Evolutionary conservation across 2,888 invertebrate species (phyloP), one percentile per base, ranked within the genome.

Genomic region (Mactromeris polynyma): DNA sequence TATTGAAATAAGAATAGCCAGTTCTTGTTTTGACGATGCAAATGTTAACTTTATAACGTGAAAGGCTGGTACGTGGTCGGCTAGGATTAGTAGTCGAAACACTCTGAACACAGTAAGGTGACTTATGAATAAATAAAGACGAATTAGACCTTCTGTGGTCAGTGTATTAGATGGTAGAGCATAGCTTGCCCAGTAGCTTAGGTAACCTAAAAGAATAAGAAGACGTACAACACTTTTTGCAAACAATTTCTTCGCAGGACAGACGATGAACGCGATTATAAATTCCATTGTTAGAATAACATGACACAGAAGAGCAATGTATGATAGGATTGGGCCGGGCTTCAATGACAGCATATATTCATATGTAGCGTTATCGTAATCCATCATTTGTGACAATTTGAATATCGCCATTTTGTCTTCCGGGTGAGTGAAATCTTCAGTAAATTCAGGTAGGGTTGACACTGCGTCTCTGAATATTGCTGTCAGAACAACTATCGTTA

Each of bases 21-120:
- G 54, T 38, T 85, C 88, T 73, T 73, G 73, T 69, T 36, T 33
- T 3, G 81, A 86, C 14, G 85, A 85, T 0, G 42, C 6, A 9
- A 88, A 85, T 14, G 85, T 85, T 6, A 81, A 58, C 7, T 58
- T 51, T 78, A 88, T 78, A 0, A 82, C 85, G 42, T 88, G 81
- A 14, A 88, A 88, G 11, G 88, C 81, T 40, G 81, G 77, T 9
- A 85, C 78, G 11, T 81, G 77, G 31, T 85, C 36, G 9, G 84
- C 78, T 0, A 88, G 33, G n/a, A 58, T 42, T 19, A 82, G 79
- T 26, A 88, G 36, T 38, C 88, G 85, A 14, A 64, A 33, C 36
- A 77, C 31, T 31, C 82, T 73, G 21, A 88, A 54, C 3, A 85
- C 38, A 6, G 78, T 19, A 14, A 81, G 19, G 33, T 82, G 81